phyloP scores from a whole-genome alignment of 53 echinoderm and acorn worm species.

The Stichopus horrens region DNA sequence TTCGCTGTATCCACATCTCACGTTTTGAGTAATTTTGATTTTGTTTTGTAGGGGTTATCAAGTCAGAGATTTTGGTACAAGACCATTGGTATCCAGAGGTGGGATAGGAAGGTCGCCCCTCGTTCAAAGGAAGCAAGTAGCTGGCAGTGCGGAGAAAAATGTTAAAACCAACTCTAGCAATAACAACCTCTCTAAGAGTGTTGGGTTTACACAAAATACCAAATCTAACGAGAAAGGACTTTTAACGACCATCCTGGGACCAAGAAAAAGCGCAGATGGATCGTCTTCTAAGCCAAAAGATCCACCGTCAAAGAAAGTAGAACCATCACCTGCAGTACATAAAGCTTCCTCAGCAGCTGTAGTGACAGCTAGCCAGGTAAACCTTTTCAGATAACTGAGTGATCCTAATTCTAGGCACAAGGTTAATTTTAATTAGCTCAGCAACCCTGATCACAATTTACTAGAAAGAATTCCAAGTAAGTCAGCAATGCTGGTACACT shows the following conservation, averaged over 20 bases:
- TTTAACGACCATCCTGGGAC: slow-evolving; percentile 3
- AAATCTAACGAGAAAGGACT: slow-evolving; percentile 3
- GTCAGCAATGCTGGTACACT: no score
- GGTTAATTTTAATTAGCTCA: no score
- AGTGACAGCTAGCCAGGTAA: neutral
- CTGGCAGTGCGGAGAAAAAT: slow-evolving; percentile 21
- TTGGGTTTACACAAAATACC: neutral
- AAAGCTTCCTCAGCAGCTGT: neutral
- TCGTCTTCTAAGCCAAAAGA: slow-evolving; percentile 19
- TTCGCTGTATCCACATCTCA: no score
- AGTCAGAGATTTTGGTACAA: slow-evolving; percentile 35
- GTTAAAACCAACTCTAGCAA: neutral
- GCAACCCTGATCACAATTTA: no score
- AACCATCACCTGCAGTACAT: neutral
- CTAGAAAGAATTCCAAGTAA: no score
- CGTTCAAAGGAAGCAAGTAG: neutral
- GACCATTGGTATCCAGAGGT: neutral
- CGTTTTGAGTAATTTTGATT: neutral
- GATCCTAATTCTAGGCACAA: no score
- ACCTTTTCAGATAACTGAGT: neutral
- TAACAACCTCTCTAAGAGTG: slow-evolving; percentile 14
- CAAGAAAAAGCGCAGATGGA: slow-evolving; percentile 15
- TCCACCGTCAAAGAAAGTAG: neutral
- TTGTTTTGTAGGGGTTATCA: slow-evolving; percentile 30
- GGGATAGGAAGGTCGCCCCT: slow-evolving; percentile 30